phyloP scores from a whole-genome alignment of 23 tunicate genomes.

The Halocynthia roretzi region DNA sequence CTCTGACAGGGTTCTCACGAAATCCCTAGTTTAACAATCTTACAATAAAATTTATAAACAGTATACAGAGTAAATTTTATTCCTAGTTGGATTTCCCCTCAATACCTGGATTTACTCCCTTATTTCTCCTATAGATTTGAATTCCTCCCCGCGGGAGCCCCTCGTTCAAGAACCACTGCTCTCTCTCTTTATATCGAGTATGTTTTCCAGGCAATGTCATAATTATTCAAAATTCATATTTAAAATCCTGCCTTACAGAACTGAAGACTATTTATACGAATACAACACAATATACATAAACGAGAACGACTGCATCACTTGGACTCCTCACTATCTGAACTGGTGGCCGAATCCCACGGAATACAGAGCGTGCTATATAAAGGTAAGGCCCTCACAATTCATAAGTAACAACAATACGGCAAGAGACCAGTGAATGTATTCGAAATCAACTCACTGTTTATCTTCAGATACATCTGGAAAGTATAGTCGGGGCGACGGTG shows the following conservation, averaged over 20 bases:
- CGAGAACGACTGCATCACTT: constrained; percentile 68
- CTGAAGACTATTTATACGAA: constrained; percentile 21
- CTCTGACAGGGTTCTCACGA: no score
- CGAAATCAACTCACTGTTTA: not conserved
- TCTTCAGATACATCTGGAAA: constrained; percentile 33
- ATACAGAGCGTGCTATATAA: constrained; percentile 51
- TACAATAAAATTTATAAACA: no score
- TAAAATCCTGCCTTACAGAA: not conserved
- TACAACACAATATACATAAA: constrained; percentile 58
- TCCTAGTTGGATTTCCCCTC: no score
- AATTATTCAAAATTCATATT: no score
- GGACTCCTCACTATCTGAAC: constrained; percentile 48
- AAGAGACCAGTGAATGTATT: not conserved
- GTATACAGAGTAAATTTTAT: no score
- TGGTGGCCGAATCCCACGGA: constrained; percentile 65
- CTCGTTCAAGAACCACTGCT: no score
- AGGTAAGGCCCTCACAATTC: constrained; percentile 3
- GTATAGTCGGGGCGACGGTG: not conserved
- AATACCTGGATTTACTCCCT: no score
- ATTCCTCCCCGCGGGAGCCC: no score
- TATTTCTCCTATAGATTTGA: no score
- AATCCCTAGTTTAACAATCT: no score
- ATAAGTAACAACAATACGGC: not conserved
- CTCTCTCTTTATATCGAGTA: no score
- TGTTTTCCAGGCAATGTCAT: no score